Evolutionary conservation across 2,888 invertebrate species (phyloP), one percentile per base, ranked within the genome.

Genomic region (Mesorhabditis belari): DNA sequence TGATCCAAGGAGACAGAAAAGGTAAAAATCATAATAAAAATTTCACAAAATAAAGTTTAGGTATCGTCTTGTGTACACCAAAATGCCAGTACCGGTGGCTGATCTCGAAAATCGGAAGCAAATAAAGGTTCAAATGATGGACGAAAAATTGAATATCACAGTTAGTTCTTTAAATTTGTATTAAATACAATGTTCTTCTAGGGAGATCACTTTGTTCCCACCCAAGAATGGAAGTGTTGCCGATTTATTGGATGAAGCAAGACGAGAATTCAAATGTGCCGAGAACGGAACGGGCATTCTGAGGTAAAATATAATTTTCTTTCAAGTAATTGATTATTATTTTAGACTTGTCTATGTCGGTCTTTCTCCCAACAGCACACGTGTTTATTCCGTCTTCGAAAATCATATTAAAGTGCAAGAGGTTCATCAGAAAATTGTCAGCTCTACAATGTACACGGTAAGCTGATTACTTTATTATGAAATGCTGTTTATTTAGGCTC

Each of bases 51-150:
- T n/a, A n/a, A n/a, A n/a, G n/a, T 49, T 17, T 49, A 61, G 57
- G 25, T 75, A 76, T 63, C 70, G 69, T 17, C 55, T 73, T 6
- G 65, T 55, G 57, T 78, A 77, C 62, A 61, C 73, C 4, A 72
- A 76, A 82, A 87, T 98, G 82, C 92, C 91, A 82, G 92, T 96
- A 84, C 89, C 90, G 84, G 91, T 96, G 79, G 91, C 90, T 81
- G 96, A 96, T 85, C 87, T 98, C 84, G 95, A 96, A 83, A 92
- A 92, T 85, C 94, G 95, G 84, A 90, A 90, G 82, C 92, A 92
- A 83, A 92, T 96, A 83, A 85, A 83, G 81, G 71, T 85, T 70
- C 80, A 81, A 62, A 84, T 84, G 82, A 87, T 94, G 74, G 90
- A 90, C 70, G 71, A 70, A 17, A 91, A 90, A 82, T 87, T 92